A percentile compares a stretch with the other conserved stretches of the same genome.
Evolutionary conservation across 2,113 vertebrate species (phyloP).

Genomic region (Panthera uncia): DNA sequence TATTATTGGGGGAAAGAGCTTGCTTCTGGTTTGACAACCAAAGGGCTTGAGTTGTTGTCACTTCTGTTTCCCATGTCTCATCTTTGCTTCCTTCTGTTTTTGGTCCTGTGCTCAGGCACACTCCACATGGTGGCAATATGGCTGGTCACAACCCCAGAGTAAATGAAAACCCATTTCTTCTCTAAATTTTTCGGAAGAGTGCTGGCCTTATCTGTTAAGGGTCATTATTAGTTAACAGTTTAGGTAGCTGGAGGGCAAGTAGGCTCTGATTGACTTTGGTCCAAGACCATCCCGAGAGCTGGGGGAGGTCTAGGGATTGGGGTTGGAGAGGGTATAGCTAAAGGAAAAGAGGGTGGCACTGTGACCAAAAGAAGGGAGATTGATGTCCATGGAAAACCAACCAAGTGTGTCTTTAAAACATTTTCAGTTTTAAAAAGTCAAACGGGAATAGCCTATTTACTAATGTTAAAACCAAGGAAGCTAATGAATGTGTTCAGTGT

Average conservation of each 20-base stretch:
- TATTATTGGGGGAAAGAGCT: not conserved
- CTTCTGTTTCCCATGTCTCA: not conserved
- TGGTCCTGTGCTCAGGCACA: not conserved
- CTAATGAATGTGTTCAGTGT: not conserved
- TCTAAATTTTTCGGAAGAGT: not conserved
- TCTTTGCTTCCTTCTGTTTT: not conserved
- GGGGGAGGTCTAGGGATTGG: not conserved
- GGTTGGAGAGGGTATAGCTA: not conserved
- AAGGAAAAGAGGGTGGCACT: not conserved
- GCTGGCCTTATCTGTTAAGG: not conserved
- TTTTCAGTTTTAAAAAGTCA: not conserved
- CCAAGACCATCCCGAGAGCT: not conserved
- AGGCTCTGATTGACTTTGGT: not conserved
- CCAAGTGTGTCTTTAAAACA: not conserved
- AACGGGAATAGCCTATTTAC: not conserved
- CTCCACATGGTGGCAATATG: accelerated
- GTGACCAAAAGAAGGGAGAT: not conserved
- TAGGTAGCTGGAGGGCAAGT: not conserved
- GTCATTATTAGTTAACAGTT: not conserved
- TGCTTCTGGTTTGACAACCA: not conserved
- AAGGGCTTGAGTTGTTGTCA: not conserved
- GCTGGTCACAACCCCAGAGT: not conserved
- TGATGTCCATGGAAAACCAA: not conserved
- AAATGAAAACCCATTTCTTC: not conserved
- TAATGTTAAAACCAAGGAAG: not conserved